A percentile compares a stretch with the other conserved stretches of the same genome.
These are phyloP conservation scores for Nerophis ophidion DNA, from an alignment of 2,113 vertebrate species.

Conservation along the genomic window DNA sequence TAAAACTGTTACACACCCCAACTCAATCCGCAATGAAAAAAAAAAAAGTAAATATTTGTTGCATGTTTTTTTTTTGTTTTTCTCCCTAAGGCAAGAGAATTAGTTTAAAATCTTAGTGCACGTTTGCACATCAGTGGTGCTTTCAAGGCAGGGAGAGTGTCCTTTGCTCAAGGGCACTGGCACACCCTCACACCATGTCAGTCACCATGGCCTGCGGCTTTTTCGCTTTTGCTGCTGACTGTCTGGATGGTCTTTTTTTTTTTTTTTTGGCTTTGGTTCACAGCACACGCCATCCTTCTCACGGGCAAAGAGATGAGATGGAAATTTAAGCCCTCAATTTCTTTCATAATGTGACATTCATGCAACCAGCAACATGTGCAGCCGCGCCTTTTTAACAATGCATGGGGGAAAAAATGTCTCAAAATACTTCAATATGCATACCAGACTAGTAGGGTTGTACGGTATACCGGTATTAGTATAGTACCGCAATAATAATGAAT, in stretches of 20 bases:
- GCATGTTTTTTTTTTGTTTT: neutral
- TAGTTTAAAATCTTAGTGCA: neutral
- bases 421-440: too few species aligned
- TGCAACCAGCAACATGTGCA: too few species aligned
- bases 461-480: too few species aligned
- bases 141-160: neutral
- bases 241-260: slow-evolving; percentile 3
- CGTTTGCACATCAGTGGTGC: neutral
- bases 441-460: too few species aligned
- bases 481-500: too few species aligned
- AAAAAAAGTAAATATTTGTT: too few species aligned
- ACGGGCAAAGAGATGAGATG: neutral
- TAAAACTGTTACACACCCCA: too few species aligned
- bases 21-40: too few species aligned
- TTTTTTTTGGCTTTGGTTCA: slow-evolving; percentile 7
- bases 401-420: too few species aligned
- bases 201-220: slow-evolving; percentile 5
- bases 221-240: neutral
- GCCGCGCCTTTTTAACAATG: too few species aligned
- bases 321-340: neutral
- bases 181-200: slow-evolving; percentile 9
- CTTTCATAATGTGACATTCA: neutral
- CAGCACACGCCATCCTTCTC: slow-evolving; percentile 2
- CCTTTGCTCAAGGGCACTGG: slow-evolving; percentile 11
- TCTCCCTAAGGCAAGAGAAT: neutral